Percentiles rank a stretch among this genome's conserved stretches.
phyloP scores from a whole-genome alignment of 2,888 invertebrate species.

The Disparrhopalites patrizii region DNA sequence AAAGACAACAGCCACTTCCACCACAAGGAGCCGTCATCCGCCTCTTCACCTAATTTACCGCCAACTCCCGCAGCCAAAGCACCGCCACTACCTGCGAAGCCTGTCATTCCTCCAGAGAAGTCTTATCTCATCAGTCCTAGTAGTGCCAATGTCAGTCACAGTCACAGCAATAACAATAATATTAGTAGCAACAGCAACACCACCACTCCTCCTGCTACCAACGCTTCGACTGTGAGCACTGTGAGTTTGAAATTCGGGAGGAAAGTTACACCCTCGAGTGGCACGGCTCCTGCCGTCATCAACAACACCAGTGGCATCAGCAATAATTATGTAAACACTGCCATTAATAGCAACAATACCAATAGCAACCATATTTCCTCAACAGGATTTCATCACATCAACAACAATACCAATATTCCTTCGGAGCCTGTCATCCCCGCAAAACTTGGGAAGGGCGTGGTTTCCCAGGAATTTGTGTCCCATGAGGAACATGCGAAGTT shows the following conservation, averaged over 20 bases:
- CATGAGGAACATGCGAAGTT: conserved; percentile 44
- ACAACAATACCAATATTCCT: not conserved
- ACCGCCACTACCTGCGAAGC: conserved; percentile 48
- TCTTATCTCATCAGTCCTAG: conserved; percentile 14
- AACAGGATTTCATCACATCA: no score
- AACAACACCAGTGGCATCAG: not conserved
- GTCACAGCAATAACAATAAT: conserved; percentile 14
- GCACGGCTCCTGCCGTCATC: conserved; percentile 26
- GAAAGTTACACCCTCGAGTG: conserved; percentile 31
- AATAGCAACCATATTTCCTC: not conserved
- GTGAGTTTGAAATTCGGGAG: conserved; percentile 23
- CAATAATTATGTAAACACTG: conserved; percentile 3
- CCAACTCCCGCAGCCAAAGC: conserved; percentile 29
- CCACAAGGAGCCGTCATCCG: not conserved
- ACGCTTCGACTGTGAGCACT: conserved; percentile 23
- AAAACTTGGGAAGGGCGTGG: not conserved
- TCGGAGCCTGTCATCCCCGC: conserved; percentile 4
- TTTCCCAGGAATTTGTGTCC: conserved; percentile 33
- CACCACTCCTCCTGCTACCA: conserved; percentile 13
- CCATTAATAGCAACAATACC: not conserved
- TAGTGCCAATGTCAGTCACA: conserved; percentile 18
- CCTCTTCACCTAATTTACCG: not conserved
- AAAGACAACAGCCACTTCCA: not conserved
- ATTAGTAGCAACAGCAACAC: conserved; percentile 10
- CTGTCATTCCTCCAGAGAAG: conserved; percentile 26